These are phyloP conservation scores for Stenotaenia linearis DNA, from an alignment of 2,888 invertebrate genomes.

Conservation along the genomic window DNA sequence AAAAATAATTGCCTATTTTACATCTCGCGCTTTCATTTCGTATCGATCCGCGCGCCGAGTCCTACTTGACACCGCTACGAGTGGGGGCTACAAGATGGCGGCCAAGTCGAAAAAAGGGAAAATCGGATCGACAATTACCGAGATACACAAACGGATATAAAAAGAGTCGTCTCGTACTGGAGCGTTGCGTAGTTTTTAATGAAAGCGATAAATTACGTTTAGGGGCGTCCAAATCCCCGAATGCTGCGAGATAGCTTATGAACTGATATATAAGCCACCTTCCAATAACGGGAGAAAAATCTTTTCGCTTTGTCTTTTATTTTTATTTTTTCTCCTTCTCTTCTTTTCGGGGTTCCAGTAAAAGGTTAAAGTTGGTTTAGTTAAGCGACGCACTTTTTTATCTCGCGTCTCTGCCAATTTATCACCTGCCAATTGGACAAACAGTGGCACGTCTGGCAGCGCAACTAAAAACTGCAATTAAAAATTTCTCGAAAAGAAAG, in stretches of 20 bases:
- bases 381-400: neutral
- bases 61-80: neutral
- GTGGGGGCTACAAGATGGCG: neutral
- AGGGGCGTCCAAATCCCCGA: slow-evolving; percentile 8
- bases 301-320: slow-evolving; percentile 7
- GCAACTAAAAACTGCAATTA: no score
- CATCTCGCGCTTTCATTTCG: neutral
- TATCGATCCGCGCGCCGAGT: neutral
- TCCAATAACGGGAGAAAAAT: neutral
- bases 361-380: slow-evolving; percentile 13
- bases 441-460: neutral
- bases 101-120: neutral
- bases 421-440: slow-evolving; percentile 16
- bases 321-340: no score
- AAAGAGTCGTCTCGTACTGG: neutral
- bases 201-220: slow-evolving; percentile 24
- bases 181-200: neutral
- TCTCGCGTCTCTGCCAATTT: neutral
- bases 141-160: neutral
- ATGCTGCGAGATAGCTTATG: slow-evolving; percentile 23
- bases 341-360: neutral
- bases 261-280: slow-evolving; percentile 26
- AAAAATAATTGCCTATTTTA: slow-evolving; percentile 2
- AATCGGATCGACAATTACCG: neutral
- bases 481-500: no score